These are phyloP conservation scores for Melanotaenia duboulayi DNA, from an alignment of 2,113 vertebrate species.

Conservation along the genomic window DNA sequence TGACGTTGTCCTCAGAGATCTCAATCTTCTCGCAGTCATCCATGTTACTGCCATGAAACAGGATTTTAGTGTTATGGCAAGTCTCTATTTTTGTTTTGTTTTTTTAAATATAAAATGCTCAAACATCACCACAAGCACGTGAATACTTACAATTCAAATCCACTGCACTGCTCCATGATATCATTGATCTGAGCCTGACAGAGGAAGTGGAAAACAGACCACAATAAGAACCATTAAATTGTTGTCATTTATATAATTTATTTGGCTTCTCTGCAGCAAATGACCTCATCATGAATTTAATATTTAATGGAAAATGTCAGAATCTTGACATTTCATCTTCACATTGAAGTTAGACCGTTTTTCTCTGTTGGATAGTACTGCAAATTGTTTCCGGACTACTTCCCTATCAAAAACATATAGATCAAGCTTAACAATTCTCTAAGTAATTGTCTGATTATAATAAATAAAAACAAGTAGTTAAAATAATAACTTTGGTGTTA, in stretches of 20 bases:
- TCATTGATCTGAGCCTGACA: slow-evolving; percentile 68
- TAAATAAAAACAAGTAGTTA: too few species aligned
- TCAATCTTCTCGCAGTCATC: slow-evolving; percentile 99
- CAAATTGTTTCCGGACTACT: background rate
- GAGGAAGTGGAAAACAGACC: background rate
- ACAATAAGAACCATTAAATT: background rate
- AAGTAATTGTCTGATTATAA: background rate
- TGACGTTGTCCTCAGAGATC: slow-evolving; percentile 98
- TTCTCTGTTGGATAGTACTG: background rate
- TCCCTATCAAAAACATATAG: background rate
- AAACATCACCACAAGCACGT: background rate
- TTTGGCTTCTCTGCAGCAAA: background rate
- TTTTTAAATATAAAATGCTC: background rate
- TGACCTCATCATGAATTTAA: too few species aligned
- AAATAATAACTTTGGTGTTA: too few species aligned
- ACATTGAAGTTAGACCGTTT: background rate
- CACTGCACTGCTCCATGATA: slow-evolving; percentile 80
- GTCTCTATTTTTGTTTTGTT: too few species aligned
- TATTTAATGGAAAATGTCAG: background rate
- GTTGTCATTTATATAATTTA: background rate
- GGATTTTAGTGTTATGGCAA: background rate
- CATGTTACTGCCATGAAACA: slow-evolving; percentile 87
- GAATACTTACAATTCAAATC: slow-evolving; percentile 79
- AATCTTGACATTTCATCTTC: background rate
- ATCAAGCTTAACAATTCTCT: background rate